Base-by-base conservation (phyloP, 2,797 vertebrate species). In the Aplochiton taeniatus region DNA sequence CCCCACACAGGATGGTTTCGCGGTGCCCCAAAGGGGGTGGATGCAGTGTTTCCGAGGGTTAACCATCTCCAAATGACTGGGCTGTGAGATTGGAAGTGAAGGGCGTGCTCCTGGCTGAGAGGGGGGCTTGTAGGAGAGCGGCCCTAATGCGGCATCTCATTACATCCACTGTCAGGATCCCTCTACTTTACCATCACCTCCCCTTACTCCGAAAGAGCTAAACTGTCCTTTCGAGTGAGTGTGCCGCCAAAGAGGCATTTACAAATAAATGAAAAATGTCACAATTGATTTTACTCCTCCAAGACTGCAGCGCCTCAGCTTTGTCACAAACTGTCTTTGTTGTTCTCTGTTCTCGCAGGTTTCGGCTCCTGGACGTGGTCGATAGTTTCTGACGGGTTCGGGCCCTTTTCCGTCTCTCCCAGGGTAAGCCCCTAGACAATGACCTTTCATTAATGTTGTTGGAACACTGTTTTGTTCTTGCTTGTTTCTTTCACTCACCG, bases 251-350 rank as follows among this genome's bases (percentile, higher is more conserved):
- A 92, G 94, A 96, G 90, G 90, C 96, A 96, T 98, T 98, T 98
- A 98, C 96, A 98, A 97, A 98, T 98, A 99, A 98, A 99, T 98
- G 96, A 98, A 98, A 99, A 98, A 96, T 96, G 97, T 97, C 96
- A 98, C 95, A 96, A 95, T 94, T 95, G 94, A 97, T 98, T 96
- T 95, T 82, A 87, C 89, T 95, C 83, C 86, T 94, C 92, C 83
- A 71, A 78, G 90, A 93, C 83, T 82, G 89, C 85, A 78, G 83
- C 62, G 72, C 94, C 94, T 95, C 94, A 94, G 93, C 92, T 96
- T 95, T 95, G 95, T 96, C 96, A 95, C 93, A 94, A 95, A 93
- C 92, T 92, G 88, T 95, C 94, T 94, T 95, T 94, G 93, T 94
- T 95, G 89, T 90, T 94, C 89, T 92, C 76, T 90, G 86, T 88